phyloP scores from a whole-genome alignment of 2,888 invertebrate genomes.

The Litoditis marina region DNA sequence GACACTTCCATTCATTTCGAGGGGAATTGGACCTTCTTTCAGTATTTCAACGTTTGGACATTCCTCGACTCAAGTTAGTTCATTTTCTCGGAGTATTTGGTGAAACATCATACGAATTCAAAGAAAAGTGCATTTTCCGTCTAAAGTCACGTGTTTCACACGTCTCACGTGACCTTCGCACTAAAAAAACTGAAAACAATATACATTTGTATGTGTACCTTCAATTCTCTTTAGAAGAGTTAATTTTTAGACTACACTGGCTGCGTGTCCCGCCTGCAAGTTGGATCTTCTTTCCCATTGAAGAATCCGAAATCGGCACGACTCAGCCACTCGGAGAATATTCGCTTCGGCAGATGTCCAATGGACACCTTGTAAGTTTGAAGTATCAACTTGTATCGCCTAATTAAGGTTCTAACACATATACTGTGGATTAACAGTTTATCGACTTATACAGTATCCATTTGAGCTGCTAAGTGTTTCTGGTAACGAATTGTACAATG shows the following conservation, averaged over 20 bases:
- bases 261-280: constrained; percentile 55
- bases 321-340: constrained; percentile 46
- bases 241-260: constrained; percentile 52
- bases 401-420: too few relatives aligned
- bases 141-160: too few relatives aligned
- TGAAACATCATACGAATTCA: neutral
- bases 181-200: too few relatives aligned
- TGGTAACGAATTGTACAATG: too few relatives aligned
- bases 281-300: constrained; percentile 55
- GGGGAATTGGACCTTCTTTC: constrained; percentile 59
- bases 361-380: constrained; percentile 41
- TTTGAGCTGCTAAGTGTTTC: too few relatives aligned
- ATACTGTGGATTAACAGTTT: too few relatives aligned
- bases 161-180: neutral
- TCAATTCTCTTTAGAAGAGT: too few relatives aligned
- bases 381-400: too few relatives aligned
- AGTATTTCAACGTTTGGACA: constrained; percentile 55
- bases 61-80: constrained; percentile 50
- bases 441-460: too few relatives aligned
- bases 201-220: too few relatives aligned
- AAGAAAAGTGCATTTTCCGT: too few relatives aligned
- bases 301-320: constrained; percentile 53
- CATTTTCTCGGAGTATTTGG: neutral
- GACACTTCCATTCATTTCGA: constrained; percentile 45
- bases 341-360: constrained; percentile 56